Percentiles rank a stretch among this genome's conserved stretches.
Conservation (phyloP, 1,140 invertebrate genomes). For the Hycleus cichorii region DNA sequence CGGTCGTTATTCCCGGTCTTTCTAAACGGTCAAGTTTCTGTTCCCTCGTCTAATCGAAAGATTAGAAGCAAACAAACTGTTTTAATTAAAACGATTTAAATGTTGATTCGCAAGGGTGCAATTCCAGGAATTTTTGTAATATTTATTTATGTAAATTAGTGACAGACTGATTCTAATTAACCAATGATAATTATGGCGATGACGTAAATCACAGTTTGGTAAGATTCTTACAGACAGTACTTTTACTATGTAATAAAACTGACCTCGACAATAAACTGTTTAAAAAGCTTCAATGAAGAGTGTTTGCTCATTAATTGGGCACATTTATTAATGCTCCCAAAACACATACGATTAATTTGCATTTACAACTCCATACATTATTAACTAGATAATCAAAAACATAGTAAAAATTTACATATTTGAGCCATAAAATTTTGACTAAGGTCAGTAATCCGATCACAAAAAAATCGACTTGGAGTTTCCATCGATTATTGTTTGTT, state of each 20-base stretch:
- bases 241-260: slow-evolving; percentile 42
- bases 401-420: slow-evolving; percentile 7
- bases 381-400: slow-evolving; percentile 1
- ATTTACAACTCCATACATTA: slow-evolving; percentile 9
- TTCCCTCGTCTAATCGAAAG: too few relatives aligned
- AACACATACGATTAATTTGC: slow-evolving; percentile 4
- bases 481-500: too few relatives aligned
- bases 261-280: slow-evolving; percentile 38
- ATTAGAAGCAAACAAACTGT: too few relatives aligned
- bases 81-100: too few relatives aligned
- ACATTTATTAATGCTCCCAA: slow-evolving; percentile 1
- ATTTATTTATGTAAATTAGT: too few relatives aligned
- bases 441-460: neutral
- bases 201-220: too few relatives aligned
- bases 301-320: slow-evolving; percentile 34
- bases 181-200: too few relatives aligned
- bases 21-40: neutral
- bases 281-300: slow-evolving; percentile 35
- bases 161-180: too few relatives aligned
- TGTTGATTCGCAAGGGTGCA: too few relatives aligned
- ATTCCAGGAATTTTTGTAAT: too few relatives aligned
- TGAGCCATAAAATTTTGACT: neutral
- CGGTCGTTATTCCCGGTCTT: slow-evolving; percentile 28
- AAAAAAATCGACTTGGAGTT: neutral
- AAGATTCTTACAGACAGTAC: slow-evolving; percentile 17